Evolutionary conservation across 2,113 vertebrate species (phyloP).

Genomic region (Muntiacus muntjak): DNA sequence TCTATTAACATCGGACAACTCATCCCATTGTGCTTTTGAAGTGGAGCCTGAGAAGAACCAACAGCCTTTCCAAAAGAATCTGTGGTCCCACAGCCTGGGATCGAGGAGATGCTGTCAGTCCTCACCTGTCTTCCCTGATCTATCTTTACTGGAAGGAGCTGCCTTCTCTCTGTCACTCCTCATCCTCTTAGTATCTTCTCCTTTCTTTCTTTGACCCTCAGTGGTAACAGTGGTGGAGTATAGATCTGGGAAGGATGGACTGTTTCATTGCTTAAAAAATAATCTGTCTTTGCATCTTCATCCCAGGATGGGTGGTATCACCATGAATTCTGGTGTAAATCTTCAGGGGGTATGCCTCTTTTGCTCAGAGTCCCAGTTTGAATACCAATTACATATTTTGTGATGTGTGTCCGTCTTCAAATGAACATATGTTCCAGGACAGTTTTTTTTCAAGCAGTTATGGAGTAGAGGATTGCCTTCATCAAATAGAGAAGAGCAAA

Average conservation of each 20-base stretch:
- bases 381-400: background rate
- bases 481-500: background rate
- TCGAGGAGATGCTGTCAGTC: rapidly evolving
- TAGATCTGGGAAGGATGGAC: background rate
- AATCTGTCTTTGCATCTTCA: background rate
- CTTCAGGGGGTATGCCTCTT: background rate
- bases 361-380: background rate
- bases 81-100: rapidly evolving
- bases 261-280: background rate
- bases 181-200: background rate
- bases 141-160: background rate
- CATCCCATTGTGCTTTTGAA: background rate
- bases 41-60: background rate
- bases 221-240: background rate
- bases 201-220: background rate
- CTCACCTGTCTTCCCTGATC: background rate
- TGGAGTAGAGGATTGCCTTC: background rate
- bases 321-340: background rate
- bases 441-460: background rate
- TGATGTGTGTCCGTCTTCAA: background rate
- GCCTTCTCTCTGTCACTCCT: background rate
- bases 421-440: background rate
- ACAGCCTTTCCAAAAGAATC: background rate
- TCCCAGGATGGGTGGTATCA: background rate
- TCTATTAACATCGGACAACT: background rate